phyloP scores from a whole-genome alignment of 2,797 vertebrate genomes.

The Miichthys miiuy region DNA sequence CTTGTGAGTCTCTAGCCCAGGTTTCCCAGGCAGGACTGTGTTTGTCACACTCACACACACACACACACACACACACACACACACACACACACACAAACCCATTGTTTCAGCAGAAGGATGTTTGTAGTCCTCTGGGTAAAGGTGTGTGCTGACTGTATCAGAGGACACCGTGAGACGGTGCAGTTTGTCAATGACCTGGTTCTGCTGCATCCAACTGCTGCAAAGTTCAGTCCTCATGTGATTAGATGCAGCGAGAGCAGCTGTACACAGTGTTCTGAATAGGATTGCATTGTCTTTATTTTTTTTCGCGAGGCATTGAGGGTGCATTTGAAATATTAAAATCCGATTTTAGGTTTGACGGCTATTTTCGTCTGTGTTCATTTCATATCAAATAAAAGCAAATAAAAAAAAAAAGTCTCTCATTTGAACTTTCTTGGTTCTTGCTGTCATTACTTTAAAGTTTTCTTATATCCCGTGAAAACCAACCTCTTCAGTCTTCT shows the following conservation, averaged over 20 bases:
- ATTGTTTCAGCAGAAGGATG: constrained; percentile 70
- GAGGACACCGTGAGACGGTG: constrained; percentile 64
- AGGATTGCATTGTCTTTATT: constrained; percentile 21
- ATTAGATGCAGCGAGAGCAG: constrained; percentile 26
- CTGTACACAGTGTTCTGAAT: constrained; percentile 14
- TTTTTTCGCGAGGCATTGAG: background rate
- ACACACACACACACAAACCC: constrained; percentile 48
- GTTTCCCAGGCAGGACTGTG: constrained; percentile 54
- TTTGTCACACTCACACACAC: constrained; percentile 53
- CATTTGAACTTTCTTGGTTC: background rate
- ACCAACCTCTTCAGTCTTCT: constrained; percentile 2
- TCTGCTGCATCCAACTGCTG: constrained; percentile 41
- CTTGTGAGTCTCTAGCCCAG: constrained; percentile 61
- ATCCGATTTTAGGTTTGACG: constrained; percentile 20
- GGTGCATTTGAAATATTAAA: constrained; percentile 23
- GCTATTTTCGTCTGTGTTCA: background rate
- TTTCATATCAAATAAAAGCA: constrained; percentile 29
- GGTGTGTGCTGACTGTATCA: constrained; percentile 66
- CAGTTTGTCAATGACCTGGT: constrained; percentile 75
- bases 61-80: constrained; percentile 28
- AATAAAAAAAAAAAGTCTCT: constrained; percentile 12
- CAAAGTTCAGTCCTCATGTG: constrained; percentile 68
- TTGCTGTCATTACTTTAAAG: constrained; percentile 16
- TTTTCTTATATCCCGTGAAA: constrained; percentile 11
- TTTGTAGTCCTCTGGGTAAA: constrained; percentile 67